Evolutionary conservation across 35 echinoderm and acorn worm genomes (phyloP).

Genomic region (Heliocidaris tuberculata): DNA sequence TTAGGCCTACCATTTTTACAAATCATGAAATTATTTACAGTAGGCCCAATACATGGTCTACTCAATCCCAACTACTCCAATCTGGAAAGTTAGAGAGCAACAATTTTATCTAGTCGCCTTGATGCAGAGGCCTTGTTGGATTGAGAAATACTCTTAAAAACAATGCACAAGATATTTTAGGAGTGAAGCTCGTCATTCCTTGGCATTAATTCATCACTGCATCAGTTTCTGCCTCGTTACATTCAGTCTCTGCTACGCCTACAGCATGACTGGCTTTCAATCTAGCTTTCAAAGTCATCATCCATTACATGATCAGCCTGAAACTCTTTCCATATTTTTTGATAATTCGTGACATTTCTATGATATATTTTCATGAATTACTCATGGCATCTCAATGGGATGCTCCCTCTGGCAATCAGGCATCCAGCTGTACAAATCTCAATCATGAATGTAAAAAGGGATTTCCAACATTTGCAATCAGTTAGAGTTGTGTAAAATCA

Average conservation of each 20-base stretch:
- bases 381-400: neutral
- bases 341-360: neutral
- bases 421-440: neutral
- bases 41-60: too few relatives aligned
- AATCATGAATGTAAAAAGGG: neutral
- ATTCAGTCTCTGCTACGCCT: neutral
- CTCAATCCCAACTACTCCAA: too few relatives aligned
- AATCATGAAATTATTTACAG: too few relatives aligned
- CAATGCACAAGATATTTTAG: neutral
- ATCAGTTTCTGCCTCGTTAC: neutral
- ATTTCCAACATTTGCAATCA: neutral
- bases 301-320: neutral
- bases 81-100: too few relatives aligned
- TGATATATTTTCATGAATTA: neutral
- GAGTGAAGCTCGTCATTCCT: neutral
- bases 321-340: neutral
- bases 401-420: neutral
- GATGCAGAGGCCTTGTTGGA: too few relatives aligned
- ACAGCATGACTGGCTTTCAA: neutral
- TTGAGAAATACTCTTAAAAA: too few relatives aligned
- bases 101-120: too few relatives aligned
- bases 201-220: neutral
- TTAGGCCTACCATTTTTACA: too few relatives aligned
- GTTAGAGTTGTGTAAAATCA: too few relatives aligned
- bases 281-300: neutral